Conservation (phyloP, 2,113 vertebrate genomes). For the Montifringilla adamsi region DNA sequence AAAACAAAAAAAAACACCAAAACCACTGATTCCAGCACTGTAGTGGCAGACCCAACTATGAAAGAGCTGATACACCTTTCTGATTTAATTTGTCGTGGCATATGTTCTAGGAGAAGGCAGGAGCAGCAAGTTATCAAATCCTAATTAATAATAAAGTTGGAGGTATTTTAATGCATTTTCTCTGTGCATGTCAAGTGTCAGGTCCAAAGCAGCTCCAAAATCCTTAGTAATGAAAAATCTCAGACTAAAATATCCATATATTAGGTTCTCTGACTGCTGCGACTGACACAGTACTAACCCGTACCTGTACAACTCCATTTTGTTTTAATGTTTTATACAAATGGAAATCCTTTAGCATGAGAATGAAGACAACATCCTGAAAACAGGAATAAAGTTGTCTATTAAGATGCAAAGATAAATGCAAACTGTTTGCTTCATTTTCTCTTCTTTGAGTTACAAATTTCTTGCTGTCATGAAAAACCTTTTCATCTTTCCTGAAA, state of each 20-base stretch:
- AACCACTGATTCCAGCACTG: background rate
- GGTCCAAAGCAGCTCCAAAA: background rate
- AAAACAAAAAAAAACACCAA: background rate
- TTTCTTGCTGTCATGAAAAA: slow-evolving; percentile 51
- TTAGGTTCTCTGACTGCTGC: background rate
- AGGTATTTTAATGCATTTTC: background rate
- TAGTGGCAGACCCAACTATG: background rate
- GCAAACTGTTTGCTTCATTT: slow-evolving; percentile 57
- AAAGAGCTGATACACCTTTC: background rate
- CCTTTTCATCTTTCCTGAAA: slow-evolving; percentile 66
- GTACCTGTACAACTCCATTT: background rate
- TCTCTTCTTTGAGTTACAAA: slow-evolving; percentile 59
- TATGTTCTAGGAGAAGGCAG: background rate
- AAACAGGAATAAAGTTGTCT: slow-evolving; percentile 58
- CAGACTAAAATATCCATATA: background rate
- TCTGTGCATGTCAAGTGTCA: background rate
- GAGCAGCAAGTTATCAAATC: background rate
- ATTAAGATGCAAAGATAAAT: slow-evolving; percentile 58
- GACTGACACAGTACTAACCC: background rate
- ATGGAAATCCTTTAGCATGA: slow-evolving; percentile 32
- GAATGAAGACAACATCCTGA: slow-evolving; percentile 36
- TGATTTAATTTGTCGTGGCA: background rate
- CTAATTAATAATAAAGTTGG: background rate
- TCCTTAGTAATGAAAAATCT: background rate
- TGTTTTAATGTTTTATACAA: slow-evolving; percentile 45